Base-by-base conservation (phyloP, 2,797 vertebrate genomes). In the Pangasius krempfi region DNA sequence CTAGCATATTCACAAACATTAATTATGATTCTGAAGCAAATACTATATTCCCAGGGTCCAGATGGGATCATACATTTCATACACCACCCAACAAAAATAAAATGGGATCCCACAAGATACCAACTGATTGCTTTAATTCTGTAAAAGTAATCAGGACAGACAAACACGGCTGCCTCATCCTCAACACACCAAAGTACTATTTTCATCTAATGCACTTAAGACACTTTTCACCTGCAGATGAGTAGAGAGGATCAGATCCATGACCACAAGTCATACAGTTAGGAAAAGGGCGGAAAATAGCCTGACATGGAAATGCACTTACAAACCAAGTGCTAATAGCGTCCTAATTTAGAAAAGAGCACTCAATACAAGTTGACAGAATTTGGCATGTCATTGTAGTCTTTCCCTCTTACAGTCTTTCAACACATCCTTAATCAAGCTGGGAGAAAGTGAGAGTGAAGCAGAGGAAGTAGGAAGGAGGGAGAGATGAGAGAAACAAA, bases 321-420 rank as follows among this genome's bases (percentile, higher is more conserved):
- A 86, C 86, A 91, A 90, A 92, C 90, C 68, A 87, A 86, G 86
- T 78, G 87, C 87, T 92, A 92, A 91, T 89, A 88, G 89, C 68
- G 58, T 86, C 88, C 88, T 91, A 90, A 94, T 92, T 91, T 90
- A 89, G 80, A 82, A 88, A 86, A 93, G 89, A 89, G 88, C 91
- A 76, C 91, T 93, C 85, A 87, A 87, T 92, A 94, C 93, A 93
- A 96, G 95, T 94, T 95, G 95, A 92, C 95, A 96, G 96, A 95
- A 96, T 96, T 95, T 96, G 95, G 94, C 93, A 96, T 95, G 96
- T 96, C 95, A 97, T 96, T 97, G 96, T 95, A 96, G 96, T 96
- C 95, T 94, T 87, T 56, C 87, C 94, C 96, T 94, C 95, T 66
- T 58, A 33, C 52, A n/a, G 94, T 96, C 96, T 86, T 95, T 95